Evolutionary conservation across 2,797 vertebrate species (phyloP), one percentile per base, ranked within the genome.

Genomic region (Melanotaenia nigrans): DNA sequence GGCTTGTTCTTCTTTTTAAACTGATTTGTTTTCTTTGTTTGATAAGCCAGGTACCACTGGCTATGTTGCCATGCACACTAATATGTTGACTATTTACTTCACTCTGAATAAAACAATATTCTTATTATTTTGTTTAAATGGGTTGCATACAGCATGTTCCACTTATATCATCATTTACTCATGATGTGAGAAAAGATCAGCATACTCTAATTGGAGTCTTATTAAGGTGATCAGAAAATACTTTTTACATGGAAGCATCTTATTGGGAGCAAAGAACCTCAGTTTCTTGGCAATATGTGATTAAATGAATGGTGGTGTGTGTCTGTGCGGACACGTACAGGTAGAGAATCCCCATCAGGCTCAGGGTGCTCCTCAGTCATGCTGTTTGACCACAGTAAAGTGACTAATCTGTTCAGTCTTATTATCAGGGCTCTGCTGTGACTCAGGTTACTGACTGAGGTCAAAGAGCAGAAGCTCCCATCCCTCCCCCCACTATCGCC

Each of bases 401-500:
- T 87, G 82, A 88, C 82, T 90, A 84, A 91, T 93, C 83, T 79
- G 42, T 82, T 88, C 16, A 51, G 82, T 80, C 68, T 75, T 63
- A 86, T 83, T 76, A 91, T 90, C 81, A 70, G 72, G 68, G 65
- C 81, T 81, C 69, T 73, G 71, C 61, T 81, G 85, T 78, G 84
- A 87, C 77, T 89, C 83, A 45, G 87, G 80, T 94, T 94, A 89
- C 93, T 81, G 57, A 82, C 83, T 16, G 86, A 79, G 90, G 89
- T 93, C 91, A 90, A 84, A 77, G 89, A 82, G 73, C 61, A 57
- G 69, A 82, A 83, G 61, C 89, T 45, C 83, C 86, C 89, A 47
- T 62, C 79, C 79, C 74, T 80, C 83, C 88, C 73, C 79, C 84
- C 83, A 83, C 89, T 82, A 54, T 64, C 85, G 66, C 64, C 81